Conservation (phyloP, 2,797 vertebrate genomes). For the Lacerta viridis region DNA sequence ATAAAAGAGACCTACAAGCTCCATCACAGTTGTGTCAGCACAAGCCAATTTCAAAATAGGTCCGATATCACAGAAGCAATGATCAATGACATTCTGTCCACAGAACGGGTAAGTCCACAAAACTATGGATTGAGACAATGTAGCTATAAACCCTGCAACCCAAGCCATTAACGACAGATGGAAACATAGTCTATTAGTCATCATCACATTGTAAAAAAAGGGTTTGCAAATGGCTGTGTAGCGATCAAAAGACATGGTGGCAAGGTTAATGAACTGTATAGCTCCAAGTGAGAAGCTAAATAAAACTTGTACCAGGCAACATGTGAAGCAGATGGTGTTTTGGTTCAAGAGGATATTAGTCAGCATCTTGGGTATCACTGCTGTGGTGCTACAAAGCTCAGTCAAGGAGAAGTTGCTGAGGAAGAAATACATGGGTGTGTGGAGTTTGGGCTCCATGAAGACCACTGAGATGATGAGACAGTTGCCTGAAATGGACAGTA, state of each 20-base stretch:
- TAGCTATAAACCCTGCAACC: slow-evolving; percentile 22
- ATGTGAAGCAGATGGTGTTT: slow-evolving; percentile 44
- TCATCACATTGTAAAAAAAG: slow-evolving; percentile 20
- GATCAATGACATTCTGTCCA: slow-evolving; percentile 44
- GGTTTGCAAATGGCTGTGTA: slow-evolving; percentile 52
- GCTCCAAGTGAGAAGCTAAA: slow-evolving; percentile 56
- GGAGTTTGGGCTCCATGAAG: slow-evolving; percentile 23
- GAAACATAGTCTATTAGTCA: slow-evolving; percentile 44
- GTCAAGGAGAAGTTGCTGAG: slow-evolving; percentile 28
- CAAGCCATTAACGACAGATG: slow-evolving; percentile 43
- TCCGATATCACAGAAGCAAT: slow-evolving; percentile 54
- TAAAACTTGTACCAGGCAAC: slow-evolving; percentile 45
- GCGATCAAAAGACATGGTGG: background rate
- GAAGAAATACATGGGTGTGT: slow-evolving; percentile 36
- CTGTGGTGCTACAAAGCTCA: slow-evolving; percentile 43
- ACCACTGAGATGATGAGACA: slow-evolving; percentile 45
- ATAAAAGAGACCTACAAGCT: slow-evolving; percentile 43
- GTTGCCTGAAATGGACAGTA: slow-evolving; percentile 34
- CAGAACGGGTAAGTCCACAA: slow-evolving; percentile 39
- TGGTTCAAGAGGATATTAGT: slow-evolving; percentile 31
- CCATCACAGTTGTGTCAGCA: slow-evolving; percentile 20
- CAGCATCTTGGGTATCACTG: slow-evolving; percentile 44
- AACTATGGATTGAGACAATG: slow-evolving; percentile 15
- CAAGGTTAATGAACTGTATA: slow-evolving; percentile 50
- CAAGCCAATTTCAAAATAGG: slow-evolving; percentile 53